Base-by-base conservation (phyloP, 2,797 vertebrate species). In the Notolepis coatsorum region DNA sequence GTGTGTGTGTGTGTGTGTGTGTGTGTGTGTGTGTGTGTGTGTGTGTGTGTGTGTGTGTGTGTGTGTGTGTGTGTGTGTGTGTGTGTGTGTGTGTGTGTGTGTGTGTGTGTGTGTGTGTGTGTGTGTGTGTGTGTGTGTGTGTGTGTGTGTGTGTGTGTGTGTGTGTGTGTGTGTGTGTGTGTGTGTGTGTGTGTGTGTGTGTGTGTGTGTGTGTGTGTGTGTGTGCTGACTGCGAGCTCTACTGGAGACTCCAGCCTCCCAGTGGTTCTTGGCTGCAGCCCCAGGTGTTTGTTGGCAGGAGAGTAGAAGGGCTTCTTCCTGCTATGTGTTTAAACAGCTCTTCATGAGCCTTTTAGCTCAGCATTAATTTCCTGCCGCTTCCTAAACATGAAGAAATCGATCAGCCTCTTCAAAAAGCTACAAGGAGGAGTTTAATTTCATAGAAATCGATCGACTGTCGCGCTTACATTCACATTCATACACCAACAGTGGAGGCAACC, bases 311-410 rank as follows among this genome's bases (percentile, higher is more conserved):
- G 89, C 89, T 86, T 89, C 61, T 65, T 82, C 75, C 28, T 31
- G 84, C 80, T 80, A 75, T 84, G 85, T 89, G 81, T 85, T 89
- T 89, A 86, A 88, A 89, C 84, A 87, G 79, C 76, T 83, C 79
- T 86, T 64, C 55, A 75, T 88, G 86, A 88, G 84, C 86, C 84
- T 84, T 89, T 89, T 86, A 89, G 78, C 77, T 74, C 55, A 41
- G 70, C 65, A 81, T 86, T 87, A 80, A 86, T 78, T 74, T 63
- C 48, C 61, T 41, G 49, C 65, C 71, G 65, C 68, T 84, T 65
- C 48, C 42, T 56, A 42, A 63, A 81, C 80, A 77, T 77, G 77
- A 77, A 73, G 61, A 84, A 88, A 87, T 88, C 85, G 85, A 84
- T 84, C 65, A 13, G 48, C 60, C 66, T 54, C 35, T 27, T 55